Base-by-base conservation (phyloP, 2,113 vertebrate genomes). In the Pogonocichla stellata region DNA sequence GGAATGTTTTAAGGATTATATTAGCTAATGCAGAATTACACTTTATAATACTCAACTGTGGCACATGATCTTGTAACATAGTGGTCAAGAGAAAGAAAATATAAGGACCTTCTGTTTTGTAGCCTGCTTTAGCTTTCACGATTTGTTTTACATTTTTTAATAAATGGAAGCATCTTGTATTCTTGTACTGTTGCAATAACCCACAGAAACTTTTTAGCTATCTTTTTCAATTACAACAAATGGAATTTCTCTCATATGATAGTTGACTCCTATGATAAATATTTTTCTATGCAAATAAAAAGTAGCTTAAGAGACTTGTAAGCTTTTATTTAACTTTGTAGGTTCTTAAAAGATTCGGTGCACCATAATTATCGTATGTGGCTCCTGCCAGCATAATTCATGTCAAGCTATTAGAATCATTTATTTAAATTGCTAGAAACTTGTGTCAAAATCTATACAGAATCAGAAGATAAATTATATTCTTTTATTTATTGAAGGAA, bases 241-340 rank as follows among this genome's bases (percentile, higher is more conserved):
- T 96, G 95, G 92, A 94, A 95, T 97, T 97, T 97, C 93, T 97
- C 97, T 96, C 96, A 94, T 96, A 96, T 94, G 73, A 93, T 96
- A 95, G 89, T 93, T 96, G 86, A 97, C 95, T 97, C 97, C 91
- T 96, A 84, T 80, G 80, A 96, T 96, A 94, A 97, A 93, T 97
- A 97, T 97, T 98, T 98, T 98, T 98, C 97, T 98, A 97, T 96
- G 96, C 96, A 97, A 97, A 98, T 95, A 97, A 92, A 95, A 96
- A 86, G 70, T 95, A 97, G 94, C 93, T 92, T 95, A 86, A 96
- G 62, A 94, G 69, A 95, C 93, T 90, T 83, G 79, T 94, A 93
- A 93, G 71, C 94, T 86, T 97, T 95, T 95, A 93, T 90, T 93
- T 95, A 96, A 94, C 62, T 93, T 91, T 69, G 61, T 86, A 94